Percentiles rank a stretch among this genome's conserved stretches.
These are phyloP conservation scores for Eilema caniola DNA, from an alignment of 2,888 invertebrate genomes.

Conservation along the genomic window DNA sequence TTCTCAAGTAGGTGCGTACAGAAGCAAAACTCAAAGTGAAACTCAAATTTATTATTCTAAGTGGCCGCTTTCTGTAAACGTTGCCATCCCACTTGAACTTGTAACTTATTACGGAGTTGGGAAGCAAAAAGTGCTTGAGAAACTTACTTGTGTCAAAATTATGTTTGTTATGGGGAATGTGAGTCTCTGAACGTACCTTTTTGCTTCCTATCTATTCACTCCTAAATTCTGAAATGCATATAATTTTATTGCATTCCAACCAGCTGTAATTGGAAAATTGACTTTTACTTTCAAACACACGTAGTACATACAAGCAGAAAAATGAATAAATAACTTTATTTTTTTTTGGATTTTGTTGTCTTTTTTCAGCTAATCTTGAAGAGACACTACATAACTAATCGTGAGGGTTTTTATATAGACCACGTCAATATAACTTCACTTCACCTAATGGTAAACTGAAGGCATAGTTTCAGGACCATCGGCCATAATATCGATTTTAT, in stretches of 20 bases:
- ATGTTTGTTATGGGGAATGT: slow-evolving; percentile 3
- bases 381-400: too few species aligned
- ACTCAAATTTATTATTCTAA: slow-evolving; percentile 22
- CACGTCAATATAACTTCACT: too few species aligned
- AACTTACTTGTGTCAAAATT: slow-evolving; percentile 11
- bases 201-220: background rate
- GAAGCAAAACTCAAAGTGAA: slow-evolving; percentile 19
- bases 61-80: slow-evolving; percentile 17
- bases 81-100: slow-evolving; percentile 13
- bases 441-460: too few species aligned
- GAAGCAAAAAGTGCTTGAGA: slow-evolving; percentile 9
- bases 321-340: too few species aligned
- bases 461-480: too few species aligned
- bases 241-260: background rate
- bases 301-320: too few species aligned
- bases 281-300: too few species aligned
- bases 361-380: too few species aligned
- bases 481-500: too few species aligned
- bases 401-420: too few species aligned
- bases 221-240: background rate
- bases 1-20: background rate
- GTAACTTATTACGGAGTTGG: background rate
- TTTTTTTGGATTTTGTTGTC: too few species aligned
- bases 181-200: background rate
- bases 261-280: too few species aligned